Percentiles rank a stretch among this genome's conserved stretches.
These are phyloP conservation scores for Papilio xuthus DNA, from an alignment of 1,140 invertebrate genomes.

Conservation along the genomic window DNA sequence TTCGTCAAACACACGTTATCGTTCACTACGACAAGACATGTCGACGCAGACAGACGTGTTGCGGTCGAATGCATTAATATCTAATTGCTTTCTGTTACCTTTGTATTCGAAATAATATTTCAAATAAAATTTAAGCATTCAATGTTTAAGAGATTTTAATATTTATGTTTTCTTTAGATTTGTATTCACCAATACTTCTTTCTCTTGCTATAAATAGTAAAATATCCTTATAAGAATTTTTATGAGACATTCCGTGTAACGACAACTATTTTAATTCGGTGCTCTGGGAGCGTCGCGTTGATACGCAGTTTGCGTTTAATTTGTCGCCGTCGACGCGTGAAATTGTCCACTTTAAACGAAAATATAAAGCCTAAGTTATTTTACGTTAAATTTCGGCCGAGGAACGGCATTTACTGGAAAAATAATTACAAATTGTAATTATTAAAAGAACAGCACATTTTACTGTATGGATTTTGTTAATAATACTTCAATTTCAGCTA, in stretches of 20 bases:
- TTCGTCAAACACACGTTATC: background rate
- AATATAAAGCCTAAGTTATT: constrained; percentile 15
- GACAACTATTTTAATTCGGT: background rate
- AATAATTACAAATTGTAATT: background rate
- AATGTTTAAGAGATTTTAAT: too few species aligned
- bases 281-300: background rate
- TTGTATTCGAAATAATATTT: background rate
- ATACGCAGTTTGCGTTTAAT: constrained; percentile 36
- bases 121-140: background rate
- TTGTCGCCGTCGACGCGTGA: constrained; percentile 28
- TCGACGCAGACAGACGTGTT: background rate
- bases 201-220: background rate
- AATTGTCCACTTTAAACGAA: constrained; percentile 32
- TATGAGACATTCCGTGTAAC: background rate
- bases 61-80: constrained; percentile 2
- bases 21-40: constrained; percentile 9
- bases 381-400: background rate
- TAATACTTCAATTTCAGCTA: background rate
- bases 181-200: background rate
- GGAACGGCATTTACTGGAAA: background rate
- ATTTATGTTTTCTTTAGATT: too few species aligned
- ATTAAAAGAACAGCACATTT: background rate
- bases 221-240: background rate
- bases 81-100: background rate
- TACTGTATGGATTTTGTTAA: background rate